Percentiles rank a stretch among this genome's conserved stretches.
phyloP scores from a whole-genome alignment of 64 coral and sea anemone genomes.

The Dendrophyllia cribrosa region DNA sequence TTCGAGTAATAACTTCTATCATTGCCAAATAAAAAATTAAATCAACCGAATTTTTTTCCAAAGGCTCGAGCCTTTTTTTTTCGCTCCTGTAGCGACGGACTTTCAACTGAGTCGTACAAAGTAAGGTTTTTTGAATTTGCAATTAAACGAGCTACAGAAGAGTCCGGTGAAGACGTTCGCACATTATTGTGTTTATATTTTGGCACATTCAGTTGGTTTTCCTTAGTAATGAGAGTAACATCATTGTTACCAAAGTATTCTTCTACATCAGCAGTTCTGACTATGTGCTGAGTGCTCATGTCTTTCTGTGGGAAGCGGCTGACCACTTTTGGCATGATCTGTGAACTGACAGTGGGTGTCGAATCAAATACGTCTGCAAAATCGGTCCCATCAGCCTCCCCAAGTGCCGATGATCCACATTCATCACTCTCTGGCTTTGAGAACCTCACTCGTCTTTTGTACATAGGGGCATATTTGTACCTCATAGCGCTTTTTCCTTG shows the following conservation, averaged over 20 bases:
- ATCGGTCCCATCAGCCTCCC: not conserved
- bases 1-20: too few species aligned
- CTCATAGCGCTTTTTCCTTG: not conserved
- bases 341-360: not conserved
- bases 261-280: not conserved
- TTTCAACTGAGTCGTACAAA: not conserved
- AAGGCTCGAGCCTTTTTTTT: not conserved
- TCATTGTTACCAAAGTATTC: too few species aligned
- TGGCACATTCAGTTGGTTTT: not conserved
- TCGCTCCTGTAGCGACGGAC: not conserved
- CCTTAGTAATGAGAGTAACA: not conserved
- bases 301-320: not conserved
- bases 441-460: not conserved
- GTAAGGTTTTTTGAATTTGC: not conserved
- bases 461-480: not conserved
- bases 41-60: not conserved
- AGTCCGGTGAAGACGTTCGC: not conserved
- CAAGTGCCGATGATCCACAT: not conserved
- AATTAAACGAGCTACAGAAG: not conserved
- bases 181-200: not conserved
- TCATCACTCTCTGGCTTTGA: not conserved
- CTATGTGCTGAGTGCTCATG: not conserved
- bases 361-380: not conserved
- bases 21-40: too few species aligned
- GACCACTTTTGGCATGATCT: not conserved